phyloP scores from a whole-genome alignment of 1,140 invertebrate species.

The Physella acuta region DNA sequence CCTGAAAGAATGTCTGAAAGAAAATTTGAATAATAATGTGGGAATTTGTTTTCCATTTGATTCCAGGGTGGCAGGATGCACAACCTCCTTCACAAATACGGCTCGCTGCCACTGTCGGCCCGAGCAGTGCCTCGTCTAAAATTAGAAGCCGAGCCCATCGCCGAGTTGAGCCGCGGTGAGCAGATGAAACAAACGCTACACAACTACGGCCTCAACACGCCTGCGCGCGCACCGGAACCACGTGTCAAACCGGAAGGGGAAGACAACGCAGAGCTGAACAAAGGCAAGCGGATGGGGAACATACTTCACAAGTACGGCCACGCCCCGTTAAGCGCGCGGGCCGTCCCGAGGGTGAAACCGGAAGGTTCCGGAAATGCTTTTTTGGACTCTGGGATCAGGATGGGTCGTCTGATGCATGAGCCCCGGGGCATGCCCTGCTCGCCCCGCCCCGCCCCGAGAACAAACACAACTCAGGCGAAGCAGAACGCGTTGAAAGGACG shows the following conservation, averaged over 20 bases:
- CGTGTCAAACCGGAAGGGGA: constrained; percentile 45
- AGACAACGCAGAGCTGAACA: constrained; percentile 41
- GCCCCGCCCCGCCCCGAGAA: constrained; percentile 37
- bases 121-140: constrained; percentile 46
- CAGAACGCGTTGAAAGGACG: constrained; percentile 35
- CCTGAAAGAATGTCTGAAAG: too few species aligned
- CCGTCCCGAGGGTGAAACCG: constrained; percentile 46
- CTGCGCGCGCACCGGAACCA: constrained; percentile 24
- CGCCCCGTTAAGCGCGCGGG: constrained; percentile 27
- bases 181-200: constrained; percentile 35
- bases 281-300: constrained; percentile 42
- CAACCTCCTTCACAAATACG: constrained; percentile 43
- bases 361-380: constrained; percentile 44
- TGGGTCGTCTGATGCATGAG: constrained; percentile 47
- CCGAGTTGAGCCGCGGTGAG: constrained; percentile 38
- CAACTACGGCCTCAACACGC: constrained; percentile 37
- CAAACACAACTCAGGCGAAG: constrained; percentile 35
- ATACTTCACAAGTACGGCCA: constrained; percentile 42
- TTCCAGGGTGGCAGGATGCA: constrained; percentile 42
- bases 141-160: constrained; percentile 43
- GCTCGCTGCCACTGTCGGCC: constrained; percentile 40
- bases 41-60: too few species aligned
- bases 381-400: constrained; percentile 43
- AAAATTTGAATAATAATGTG: too few species aligned
- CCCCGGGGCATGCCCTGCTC: constrained; percentile 28